Conservation (phyloP, 2,888 invertebrate species). For the Lasiommata megera region DNA sequence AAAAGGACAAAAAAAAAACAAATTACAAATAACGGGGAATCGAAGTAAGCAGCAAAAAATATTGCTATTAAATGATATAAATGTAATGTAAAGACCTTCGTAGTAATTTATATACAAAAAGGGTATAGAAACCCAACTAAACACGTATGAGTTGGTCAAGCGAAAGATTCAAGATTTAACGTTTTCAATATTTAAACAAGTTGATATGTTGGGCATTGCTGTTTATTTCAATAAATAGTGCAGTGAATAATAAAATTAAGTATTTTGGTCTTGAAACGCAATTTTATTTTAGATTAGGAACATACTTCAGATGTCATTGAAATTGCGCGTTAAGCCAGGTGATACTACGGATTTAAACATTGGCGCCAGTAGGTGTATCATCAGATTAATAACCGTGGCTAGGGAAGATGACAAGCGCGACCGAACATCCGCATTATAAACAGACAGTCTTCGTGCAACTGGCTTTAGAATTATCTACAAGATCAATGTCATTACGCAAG, state of each 20-base stretch:
- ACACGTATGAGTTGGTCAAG: not conserved
- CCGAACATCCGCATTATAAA: slow-evolving; percentile 25
- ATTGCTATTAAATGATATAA: too few species aligned
- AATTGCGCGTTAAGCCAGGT: slow-evolving; percentile 40
- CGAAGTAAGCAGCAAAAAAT: too few species aligned
- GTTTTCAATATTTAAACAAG: not conserved
- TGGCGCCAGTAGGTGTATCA: slow-evolving; percentile 43
- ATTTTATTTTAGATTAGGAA: slow-evolving; percentile 30
- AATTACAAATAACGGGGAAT: too few species aligned
- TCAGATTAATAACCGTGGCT: slow-evolving; percentile 43
- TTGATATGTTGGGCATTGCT: not conserved
- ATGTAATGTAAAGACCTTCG: too few species aligned
- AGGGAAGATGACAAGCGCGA: slow-evolving; percentile 40
- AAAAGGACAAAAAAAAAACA: too few species aligned
- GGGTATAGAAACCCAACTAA: too few species aligned
- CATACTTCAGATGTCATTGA: slow-evolving; percentile 31
- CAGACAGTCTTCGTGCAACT: slow-evolving; percentile 8
- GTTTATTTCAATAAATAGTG: not conserved
- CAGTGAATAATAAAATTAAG: slow-evolving; percentile 10
- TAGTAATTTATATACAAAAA: too few species aligned
- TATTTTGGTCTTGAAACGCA: slow-evolving; percentile 21
- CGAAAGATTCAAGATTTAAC: not conserved
- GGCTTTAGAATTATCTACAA: slow-evolving; percentile 6
- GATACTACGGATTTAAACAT: slow-evolving; percentile 49
- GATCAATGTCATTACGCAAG: not conserved